A percentile compares a stretch with the other conserved stretches of the same genome.
Conservation (phyloP, 2,888 invertebrate species). For the Keiferia lycopersicella region DNA sequence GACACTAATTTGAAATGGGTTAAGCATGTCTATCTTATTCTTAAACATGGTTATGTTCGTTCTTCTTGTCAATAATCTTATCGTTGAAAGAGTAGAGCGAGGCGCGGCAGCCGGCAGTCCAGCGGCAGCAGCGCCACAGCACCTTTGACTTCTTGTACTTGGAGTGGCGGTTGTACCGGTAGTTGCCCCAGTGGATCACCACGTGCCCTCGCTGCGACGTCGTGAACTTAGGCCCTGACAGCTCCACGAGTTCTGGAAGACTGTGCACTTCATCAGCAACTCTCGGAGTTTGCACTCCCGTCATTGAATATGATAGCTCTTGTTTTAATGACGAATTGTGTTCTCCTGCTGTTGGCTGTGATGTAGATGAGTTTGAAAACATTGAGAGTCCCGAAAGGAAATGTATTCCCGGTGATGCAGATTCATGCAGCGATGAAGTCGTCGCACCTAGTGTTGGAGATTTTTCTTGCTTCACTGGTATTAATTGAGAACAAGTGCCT, state of each 20-base stretch:
- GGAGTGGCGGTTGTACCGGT: conserved; percentile 32
- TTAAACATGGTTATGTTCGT: conserved; percentile 24
- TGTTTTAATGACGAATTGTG: no score
- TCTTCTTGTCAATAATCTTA: conserved; percentile 30
- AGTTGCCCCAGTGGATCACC: conserved; percentile 32
- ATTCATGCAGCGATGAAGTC: neutral
- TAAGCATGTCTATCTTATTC: no score
- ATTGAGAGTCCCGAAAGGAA: neutral
- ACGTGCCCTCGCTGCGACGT: conserved; percentile 33
- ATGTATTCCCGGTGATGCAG: neutral
- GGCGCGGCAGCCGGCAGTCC: conserved; percentile 42
- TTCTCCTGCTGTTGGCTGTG: no score
- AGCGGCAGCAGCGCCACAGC: conserved; percentile 43
- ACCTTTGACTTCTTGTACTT: conserved; percentile 28
- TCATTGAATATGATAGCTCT: neutral
- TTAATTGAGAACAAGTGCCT: no score
- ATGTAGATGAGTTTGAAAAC: neutral
- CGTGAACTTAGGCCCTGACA: conserved; percentile 27
- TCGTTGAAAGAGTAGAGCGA: conserved; percentile 39
- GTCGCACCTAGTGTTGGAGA: neutral
- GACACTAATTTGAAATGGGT: no score
- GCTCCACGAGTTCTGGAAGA: neutral
- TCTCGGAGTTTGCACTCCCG: neutral
- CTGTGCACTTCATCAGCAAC: no score
- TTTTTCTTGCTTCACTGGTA: neutral